Evolutionary conservation across 2,888 invertebrate genomes (phyloP).

Genomic region (Stictocephala bisonia): DNA sequence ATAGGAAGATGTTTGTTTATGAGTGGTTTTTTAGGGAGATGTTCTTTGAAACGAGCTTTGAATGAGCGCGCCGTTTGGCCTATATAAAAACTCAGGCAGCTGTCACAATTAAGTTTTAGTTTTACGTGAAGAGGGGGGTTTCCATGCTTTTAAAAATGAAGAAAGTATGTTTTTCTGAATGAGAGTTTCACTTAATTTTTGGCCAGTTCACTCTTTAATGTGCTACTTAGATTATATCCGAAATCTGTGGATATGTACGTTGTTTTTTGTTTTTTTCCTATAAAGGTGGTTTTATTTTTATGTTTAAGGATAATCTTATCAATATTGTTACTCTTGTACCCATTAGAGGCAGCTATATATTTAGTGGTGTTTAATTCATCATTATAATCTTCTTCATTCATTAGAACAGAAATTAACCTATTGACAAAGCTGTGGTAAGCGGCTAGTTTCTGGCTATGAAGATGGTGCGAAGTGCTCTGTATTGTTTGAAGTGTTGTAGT

Average conservation of each 20-base stretch:
- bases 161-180: background rate
- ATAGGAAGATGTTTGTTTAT: background rate
- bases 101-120: background rate
- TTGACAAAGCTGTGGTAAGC: conserved; percentile 19
- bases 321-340: background rate
- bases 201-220: background rate
- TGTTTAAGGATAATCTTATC: conserved; percentile 1
- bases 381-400: conserved; percentile 11
- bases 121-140: no score
- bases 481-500: conserved; percentile 11
- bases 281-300: background rate
- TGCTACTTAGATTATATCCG: background rate
- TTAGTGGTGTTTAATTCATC: background rate
- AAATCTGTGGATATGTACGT: background rate
- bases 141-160: background rate
- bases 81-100: background rate
- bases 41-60: background rate
- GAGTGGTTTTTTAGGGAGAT: background rate
- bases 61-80: background rate
- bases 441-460: background rate
- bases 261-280: background rate
- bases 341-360: background rate
- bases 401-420: background rate
- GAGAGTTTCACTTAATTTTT: background rate
- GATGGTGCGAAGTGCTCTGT: conserved; percentile 10